Conservation (phyloP, 2,888 invertebrate genomes). For the Cataglyphis albicans region DNA sequence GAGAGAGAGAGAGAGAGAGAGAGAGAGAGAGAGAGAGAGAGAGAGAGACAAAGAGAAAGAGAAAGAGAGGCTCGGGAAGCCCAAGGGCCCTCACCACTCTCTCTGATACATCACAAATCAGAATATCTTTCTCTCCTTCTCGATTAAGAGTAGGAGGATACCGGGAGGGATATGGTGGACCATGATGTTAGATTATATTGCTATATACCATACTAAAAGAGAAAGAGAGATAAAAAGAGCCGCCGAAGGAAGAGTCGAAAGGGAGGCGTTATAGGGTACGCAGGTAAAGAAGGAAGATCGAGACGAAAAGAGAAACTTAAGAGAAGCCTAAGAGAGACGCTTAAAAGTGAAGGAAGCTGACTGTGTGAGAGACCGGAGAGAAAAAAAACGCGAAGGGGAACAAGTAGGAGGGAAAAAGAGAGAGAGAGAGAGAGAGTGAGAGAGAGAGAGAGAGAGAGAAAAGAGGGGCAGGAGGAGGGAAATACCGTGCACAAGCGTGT, state of each 20-base stretch:
- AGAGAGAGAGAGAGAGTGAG: constrained; percentile 62
- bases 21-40: constrained; percentile 46
- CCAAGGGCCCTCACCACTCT: constrained; percentile 60
- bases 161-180: constrained; percentile 18
- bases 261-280: constrained; percentile 58
- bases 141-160: constrained; percentile 63
- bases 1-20: constrained; percentile 38
- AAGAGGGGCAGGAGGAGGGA: constrained; percentile 78
- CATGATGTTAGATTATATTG: constrained; percentile 22
- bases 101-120: constrained; percentile 42
- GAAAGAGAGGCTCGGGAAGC: constrained; percentile 29
- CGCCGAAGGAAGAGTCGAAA: constrained; percentile 54
- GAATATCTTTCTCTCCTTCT: constrained; percentile 61
- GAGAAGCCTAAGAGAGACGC: constrained; percentile 14
- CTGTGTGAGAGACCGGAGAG: constrained; percentile 7
- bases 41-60: constrained; percentile 39
- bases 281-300: constrained; percentile 58
- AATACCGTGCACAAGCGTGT: constrained; percentile 64
- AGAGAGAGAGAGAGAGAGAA: constrained; percentile 47
- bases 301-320: constrained; percentile 32
- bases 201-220: constrained; percentile 39
- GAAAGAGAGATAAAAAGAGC: constrained; percentile 52
- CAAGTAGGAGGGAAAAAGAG: constrained; percentile 63
- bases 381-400: constrained; percentile 40
- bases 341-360: constrained; percentile 41